These are phyloP conservation scores for Coluber constrictor DNA, from an alignment of 2,797 vertebrate species.

Conservation along the genomic window DNA sequence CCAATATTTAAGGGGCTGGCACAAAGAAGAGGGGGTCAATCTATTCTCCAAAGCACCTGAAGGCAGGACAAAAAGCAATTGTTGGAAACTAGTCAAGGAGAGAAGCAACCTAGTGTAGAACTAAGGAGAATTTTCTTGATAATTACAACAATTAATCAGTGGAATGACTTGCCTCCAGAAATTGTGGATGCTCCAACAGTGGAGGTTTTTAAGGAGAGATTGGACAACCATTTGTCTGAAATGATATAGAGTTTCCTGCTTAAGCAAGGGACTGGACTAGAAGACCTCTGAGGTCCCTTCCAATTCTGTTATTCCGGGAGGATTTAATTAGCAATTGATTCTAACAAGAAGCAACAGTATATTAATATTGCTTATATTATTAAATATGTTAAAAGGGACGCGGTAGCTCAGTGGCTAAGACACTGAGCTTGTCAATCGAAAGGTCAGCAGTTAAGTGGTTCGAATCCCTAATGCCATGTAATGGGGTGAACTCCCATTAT, in stretches of 20 bases:
- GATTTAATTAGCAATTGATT: conserved; percentile 62
- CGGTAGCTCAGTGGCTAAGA: no score
- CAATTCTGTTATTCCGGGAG: conserved; percentile 31
- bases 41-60: background rate
- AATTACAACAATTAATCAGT: background rate
- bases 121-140: background rate
- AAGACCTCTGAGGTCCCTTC: background rate
- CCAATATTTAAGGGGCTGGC: background rate
- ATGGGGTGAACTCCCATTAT: no score
- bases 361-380: conserved; percentile 59
- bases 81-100: background rate
- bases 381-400: conserved; percentile 34
- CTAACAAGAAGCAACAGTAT: conserved; percentile 46
- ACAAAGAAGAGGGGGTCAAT: background rate
- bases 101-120: background rate
- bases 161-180: background rate
- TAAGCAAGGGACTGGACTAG: background rate
- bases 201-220: background rate
- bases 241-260: background rate
- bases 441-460: no score
- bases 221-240: background rate
- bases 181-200: background rate
- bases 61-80: background rate
- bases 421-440: no score
- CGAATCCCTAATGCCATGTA: no score